A percentile compares a stretch with the other conserved stretches of the same genome.
phyloP scores from a whole-genome alignment of 2,113 vertebrate species.

The Stigmatopora nigra region DNA sequence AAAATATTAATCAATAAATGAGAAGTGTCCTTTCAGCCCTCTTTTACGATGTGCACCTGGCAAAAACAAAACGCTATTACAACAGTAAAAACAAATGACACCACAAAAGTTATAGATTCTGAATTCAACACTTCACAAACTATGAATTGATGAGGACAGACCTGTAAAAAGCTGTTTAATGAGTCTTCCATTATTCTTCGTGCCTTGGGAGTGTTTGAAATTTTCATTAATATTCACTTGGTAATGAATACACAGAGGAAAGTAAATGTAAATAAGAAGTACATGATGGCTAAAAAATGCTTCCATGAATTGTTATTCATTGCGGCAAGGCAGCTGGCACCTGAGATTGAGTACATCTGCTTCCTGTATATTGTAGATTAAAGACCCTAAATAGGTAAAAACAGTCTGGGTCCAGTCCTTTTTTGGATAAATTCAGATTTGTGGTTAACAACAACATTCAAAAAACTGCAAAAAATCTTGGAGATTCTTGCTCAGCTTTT shows the following conservation, averaged over 20 bases:
- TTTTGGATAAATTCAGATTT: not conserved
- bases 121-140: constrained; percentile 25
- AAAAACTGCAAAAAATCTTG: no score
- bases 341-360: not conserved
- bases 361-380: not conserved
- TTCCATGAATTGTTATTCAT: not conserved
- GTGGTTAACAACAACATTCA: not conserved
- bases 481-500: no score
- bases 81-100: not conserved
- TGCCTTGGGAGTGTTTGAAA: constrained; percentile 16
- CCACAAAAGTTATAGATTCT: constrained; percentile 16
- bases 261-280: not conserved
- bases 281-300: not conserved
- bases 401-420: not conserved
- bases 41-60: constrained; percentile 15
- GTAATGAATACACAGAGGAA: constrained; percentile 15
- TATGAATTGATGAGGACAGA: constrained; percentile 42
- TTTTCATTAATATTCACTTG: constrained; percentile 25
- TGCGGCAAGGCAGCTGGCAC: not conserved
- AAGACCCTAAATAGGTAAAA: not conserved
- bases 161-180: constrained; percentile 18
- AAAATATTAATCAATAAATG: constrained; percentile 28
- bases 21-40: not conserved
- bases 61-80: not conserved
- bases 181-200: constrained; percentile 16